Conservation (phyloP, 2,113 vertebrate species). For the Xiphophorus hellerii region DNA sequence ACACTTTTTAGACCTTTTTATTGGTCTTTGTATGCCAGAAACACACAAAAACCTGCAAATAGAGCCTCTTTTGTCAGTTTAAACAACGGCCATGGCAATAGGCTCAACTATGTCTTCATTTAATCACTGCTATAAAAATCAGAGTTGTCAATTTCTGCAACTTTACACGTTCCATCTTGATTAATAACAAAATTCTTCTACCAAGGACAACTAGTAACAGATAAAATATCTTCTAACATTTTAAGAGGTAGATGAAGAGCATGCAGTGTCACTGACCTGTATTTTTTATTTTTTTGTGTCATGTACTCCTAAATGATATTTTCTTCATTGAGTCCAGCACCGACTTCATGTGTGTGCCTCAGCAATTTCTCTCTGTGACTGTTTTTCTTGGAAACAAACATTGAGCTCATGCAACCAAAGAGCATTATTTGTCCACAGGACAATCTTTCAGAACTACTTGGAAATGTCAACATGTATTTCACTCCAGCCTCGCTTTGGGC, state of each 20-base stretch:
- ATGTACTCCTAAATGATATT: no score
- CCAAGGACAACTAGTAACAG: background rate
- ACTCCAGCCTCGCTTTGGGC: background rate
- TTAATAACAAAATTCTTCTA: background rate
- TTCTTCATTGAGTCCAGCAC: no score
- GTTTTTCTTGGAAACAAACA: constrained; percentile 3
- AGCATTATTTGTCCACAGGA: background rate
- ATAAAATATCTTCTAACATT: background rate
- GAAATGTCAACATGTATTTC: background rate
- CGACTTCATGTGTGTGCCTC: no score
- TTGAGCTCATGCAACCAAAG: background rate
- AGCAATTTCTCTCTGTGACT: background rate
- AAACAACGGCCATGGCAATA: background rate
- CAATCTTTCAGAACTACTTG: background rate
- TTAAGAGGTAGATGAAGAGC: background rate
- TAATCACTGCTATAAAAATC: background rate
- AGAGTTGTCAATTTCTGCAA: no score
- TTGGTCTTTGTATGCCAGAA: no score
- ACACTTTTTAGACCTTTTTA: no score
- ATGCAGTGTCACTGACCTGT: no score
- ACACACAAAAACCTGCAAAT: no score
- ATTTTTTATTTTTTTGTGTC: no score
- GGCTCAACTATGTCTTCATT: background rate
- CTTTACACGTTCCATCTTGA: no score
- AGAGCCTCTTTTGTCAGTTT: no score